Conservation (phyloP, 2,797 vertebrate species). For the Cyclopterus lumpus region DNA sequence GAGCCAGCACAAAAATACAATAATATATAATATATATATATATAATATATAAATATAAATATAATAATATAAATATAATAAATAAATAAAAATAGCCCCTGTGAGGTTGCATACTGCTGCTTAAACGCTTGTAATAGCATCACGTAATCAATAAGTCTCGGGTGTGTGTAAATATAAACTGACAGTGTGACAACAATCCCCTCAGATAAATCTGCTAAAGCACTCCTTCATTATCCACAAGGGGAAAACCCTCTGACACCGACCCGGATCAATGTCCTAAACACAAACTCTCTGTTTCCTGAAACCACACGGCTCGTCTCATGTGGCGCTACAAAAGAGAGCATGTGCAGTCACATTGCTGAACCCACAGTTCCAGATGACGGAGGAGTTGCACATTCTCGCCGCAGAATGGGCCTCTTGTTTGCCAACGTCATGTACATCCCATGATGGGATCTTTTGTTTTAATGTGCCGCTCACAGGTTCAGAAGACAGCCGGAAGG, state of each 20-base stretch:
- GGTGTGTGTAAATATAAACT: constrained; percentile 5
- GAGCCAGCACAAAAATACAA: no score
- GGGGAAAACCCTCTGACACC: constrained; percentile 29
- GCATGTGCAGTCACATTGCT: constrained; percentile 35
- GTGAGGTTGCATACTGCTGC: neutral
- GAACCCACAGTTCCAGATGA: neutral
- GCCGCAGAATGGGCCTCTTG: constrained; percentile 43
- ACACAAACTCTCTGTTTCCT: constrained; percentile 1
- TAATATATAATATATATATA: no score
- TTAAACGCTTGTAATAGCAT: neutral
- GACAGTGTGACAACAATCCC: constrained; percentile 4
- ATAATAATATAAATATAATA: no score
- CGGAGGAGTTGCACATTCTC: neutral
- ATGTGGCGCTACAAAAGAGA: constrained; percentile 1
- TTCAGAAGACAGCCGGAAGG: neutral
- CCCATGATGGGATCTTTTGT: constrained; percentile 13
- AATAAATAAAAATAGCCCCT: neutral
- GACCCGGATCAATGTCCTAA: constrained; percentile 11
- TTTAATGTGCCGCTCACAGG: neutral
- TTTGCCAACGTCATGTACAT: constrained; percentile 7
- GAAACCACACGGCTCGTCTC: constrained; percentile 17
- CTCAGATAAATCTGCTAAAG: constrained; percentile 5
- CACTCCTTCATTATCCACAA: constrained; percentile 39
- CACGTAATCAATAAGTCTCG: neutral
- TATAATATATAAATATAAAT: no score